Conservation (phyloP, 2,113 vertebrate species). For the Hyperopisus bebe region DNA sequence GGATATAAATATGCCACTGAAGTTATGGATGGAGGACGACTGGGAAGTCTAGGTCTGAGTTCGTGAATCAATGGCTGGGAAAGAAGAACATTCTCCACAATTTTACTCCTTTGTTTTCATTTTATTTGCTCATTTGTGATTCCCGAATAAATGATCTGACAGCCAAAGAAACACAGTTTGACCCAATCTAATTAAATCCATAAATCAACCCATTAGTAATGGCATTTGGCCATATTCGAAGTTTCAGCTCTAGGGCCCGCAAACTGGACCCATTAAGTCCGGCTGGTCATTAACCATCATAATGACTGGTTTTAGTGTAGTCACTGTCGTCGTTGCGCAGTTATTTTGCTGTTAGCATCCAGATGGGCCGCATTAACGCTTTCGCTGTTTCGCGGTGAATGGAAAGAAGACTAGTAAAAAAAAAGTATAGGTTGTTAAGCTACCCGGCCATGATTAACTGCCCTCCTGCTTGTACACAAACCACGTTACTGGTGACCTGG, state of each 20-base stretch:
- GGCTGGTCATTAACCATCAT: constrained; percentile 42
- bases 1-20: constrained; percentile 25
- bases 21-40: not conserved
- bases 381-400: constrained; percentile 21
- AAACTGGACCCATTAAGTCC: constrained; percentile 40
- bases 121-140: not conserved
- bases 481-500: not conserved
- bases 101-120: not conserved
- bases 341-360: constrained; percentile 35
- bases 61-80: not conserved
- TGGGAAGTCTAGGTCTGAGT: not conserved
- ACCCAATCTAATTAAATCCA: constrained; percentile 20
- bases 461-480: not conserved
- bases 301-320: constrained; percentile 46
- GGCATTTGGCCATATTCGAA: constrained; percentile 34
- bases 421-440: constrained; percentile 37
- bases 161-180: constrained; percentile 1
- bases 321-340: constrained; percentile 34
- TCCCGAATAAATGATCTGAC: not conserved
- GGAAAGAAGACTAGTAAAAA: constrained; percentile 45
- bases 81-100: not conserved
- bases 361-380: constrained; percentile 39
- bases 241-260: constrained; percentile 29
- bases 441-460: constrained; percentile 35
- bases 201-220: constrained; percentile 40